Evolutionary conservation across 1,140 invertebrate genomes (phyloP), one percentile per base, ranked within the genome.

Genomic region (Diachasma alloeum): DNA sequence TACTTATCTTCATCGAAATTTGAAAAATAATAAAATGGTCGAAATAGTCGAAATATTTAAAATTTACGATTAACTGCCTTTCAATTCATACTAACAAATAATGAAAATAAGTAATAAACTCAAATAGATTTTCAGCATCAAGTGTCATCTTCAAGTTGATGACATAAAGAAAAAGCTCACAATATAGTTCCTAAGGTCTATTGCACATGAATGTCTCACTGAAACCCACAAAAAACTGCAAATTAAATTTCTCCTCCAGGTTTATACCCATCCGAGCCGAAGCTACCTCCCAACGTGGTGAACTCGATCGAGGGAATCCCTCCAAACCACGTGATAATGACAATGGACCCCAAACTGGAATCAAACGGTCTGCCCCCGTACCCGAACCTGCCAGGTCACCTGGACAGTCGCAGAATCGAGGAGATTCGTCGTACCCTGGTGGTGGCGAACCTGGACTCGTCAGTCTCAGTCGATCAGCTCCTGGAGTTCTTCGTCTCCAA

Each of bases 371-470:
- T 99, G 15, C 96, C 97, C 0, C 91, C 93, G 15, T 99, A 99
- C 91, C 98, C 98, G 10, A 94, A 95, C 4, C 85, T 99, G 63
- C 97, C 98, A 37, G 95, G 96, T 0, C 94, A 94, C 72, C 94
- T 96, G 80, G 98, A 99, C 87, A 93, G 94, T 22, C 91, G 94
- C 24, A 97, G 96, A 86, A 96, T 99, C 75, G 98, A 99, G 90
- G 98, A 99, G 90, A 99, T 99, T 22, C 91, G 98, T 11, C 91
- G 97, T 70, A 99, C 97, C 0, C 92, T 97, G 48, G 91, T 97
- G 0, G 91, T 94, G 48, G 96, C 97, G 80, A 91, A 97, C 59
- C 91, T 95, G 77, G 88, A 89, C 68, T 79, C 92, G 36, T 91
- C 91, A 74, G 92, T 93, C 78, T 92, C 93, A 0, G 90, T 94